These are phyloP conservation scores for Mugil cephalus DNA, from an alignment of 2,113 vertebrate species.

Conservation along the genomic window DNA sequence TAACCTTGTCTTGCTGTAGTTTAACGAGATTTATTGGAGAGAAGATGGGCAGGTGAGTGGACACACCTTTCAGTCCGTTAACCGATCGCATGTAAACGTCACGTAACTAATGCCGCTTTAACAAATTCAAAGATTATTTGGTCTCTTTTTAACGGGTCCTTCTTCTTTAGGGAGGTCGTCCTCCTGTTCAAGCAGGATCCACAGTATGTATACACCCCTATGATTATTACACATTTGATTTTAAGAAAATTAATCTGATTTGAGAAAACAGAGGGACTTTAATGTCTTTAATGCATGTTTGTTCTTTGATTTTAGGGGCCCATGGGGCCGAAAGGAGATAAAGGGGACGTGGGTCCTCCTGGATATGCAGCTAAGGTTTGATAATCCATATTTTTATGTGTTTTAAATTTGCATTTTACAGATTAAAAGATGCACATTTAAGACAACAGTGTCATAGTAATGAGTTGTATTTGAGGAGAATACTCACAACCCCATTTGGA, in stretches of 20 bases:
- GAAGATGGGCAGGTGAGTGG: constrained; percentile 75
- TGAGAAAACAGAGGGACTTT: not conserved
- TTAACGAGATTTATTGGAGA: constrained; percentile 65
- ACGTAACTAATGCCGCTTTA: constrained; percentile 2
- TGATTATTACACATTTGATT: not conserved
- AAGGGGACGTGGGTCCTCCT: constrained; percentile 73
- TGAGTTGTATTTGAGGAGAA: not conserved
- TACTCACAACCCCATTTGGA: no score
- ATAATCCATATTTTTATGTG: not conserved
- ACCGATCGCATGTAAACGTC: constrained; percentile 1
- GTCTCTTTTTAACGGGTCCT: not conserved
- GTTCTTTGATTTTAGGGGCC: constrained; percentile 70
- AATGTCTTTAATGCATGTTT: not conserved
- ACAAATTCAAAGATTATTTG: not conserved
- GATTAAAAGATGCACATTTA: not conserved
- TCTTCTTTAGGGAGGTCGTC: constrained; percentile 56
- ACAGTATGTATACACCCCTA: constrained; percentile 65
- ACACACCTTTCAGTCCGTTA: not conserved
- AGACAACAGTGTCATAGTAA: not conserved
- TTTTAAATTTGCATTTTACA: no score
- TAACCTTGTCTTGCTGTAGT: constrained; percentile 75
- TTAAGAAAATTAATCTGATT: not conserved
- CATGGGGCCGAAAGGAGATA: constrained; percentile 80
- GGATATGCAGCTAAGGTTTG: constrained; percentile 79
- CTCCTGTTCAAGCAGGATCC: constrained; percentile 73